Evolutionary conservation across 2,113 vertebrate species (phyloP), one percentile per base, ranked within the genome.

Genomic region (Athene noctua): DNA sequence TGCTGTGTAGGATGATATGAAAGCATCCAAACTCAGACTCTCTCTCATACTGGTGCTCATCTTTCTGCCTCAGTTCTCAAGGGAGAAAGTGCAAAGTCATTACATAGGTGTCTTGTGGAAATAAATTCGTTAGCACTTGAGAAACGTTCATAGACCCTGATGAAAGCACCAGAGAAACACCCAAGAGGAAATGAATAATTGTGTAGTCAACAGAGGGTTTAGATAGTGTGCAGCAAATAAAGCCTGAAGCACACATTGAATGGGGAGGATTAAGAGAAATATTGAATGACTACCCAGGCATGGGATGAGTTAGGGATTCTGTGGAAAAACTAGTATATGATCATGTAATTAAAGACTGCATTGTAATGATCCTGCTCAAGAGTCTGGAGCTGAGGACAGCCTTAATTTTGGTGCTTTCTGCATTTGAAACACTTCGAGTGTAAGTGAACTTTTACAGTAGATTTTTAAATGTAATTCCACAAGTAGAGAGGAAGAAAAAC

Each of bases 241-340:
- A 96, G 95, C 94, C 94, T 88, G 81, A 1, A 0, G 87, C 94
- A 79, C 34, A 81, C 84, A 77, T 23, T 55, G 87, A 77, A 68
- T 85, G 54, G 54, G 55, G 36, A 94, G 71, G 85, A 96, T 96
- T 95, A 94, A 91, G 84, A 47, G 71, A 81, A 92, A 85, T 91
- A 96, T 91, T 93, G 94, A 93, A 90, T 91, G 74, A 82, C 58
- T 93, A 91, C 29, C 32, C 84, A 91, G 54, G 93, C 96, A 75
- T 82, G 92, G 90, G 93, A 94, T 65, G 78, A 96, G 49, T 29
- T 68, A 38, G 84, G 66, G 73, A 88, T 91, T 85, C 87, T 72
- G 58, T 94, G 92, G 95, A 95, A 96, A 96, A 96, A 93, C 40
- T 47, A 73, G 70, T 96, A 85, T 72, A 75, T 72, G 66, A 57